These are phyloP conservation scores for Paramacrobiotus metropolitanus DNA, from an alignment of 1,140 invertebrate genomes.

Conservation along the genomic window DNA sequence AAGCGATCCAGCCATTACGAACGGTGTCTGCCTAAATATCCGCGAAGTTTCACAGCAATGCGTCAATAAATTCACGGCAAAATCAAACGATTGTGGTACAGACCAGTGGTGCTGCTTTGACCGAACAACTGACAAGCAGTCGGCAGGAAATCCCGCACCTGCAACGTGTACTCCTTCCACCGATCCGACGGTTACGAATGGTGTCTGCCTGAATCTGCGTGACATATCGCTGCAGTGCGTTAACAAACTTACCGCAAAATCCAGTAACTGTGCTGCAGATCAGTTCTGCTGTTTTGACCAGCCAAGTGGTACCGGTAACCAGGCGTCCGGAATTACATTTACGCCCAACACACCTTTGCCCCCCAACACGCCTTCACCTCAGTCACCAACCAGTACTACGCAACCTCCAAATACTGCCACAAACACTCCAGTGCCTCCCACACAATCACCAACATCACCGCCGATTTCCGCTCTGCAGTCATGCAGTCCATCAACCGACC, in stretches of 20 bases:
- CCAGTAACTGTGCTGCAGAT: neutral
- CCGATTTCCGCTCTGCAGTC: too few species aligned
- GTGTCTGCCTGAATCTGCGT: neutral
- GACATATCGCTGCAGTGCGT: neutral
- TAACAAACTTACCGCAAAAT: neutral
- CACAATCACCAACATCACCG: too few species aligned
- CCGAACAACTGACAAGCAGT: neutral
- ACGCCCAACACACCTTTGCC: too few species aligned
- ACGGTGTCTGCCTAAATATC: neutral
- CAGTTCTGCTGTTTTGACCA: neutral
- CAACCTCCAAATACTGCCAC: too few species aligned
- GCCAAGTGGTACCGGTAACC: neutral
- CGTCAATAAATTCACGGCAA: neutral
- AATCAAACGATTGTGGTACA: neutral
- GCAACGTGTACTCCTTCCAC: neutral
- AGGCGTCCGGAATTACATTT: neutral
- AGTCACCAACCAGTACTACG: too few species aligned
- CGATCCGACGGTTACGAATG: neutral
- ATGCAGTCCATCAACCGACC: neutral
- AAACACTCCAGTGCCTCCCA: too few species aligned
- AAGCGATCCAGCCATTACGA: neutral
- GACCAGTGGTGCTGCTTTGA: neutral
- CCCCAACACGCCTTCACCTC: too few species aligned
- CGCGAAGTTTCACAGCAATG: neutral
- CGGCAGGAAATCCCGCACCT: neutral